Conservation (phyloP, 2,888 invertebrate species). For the Salticus scenicus region DNA sequence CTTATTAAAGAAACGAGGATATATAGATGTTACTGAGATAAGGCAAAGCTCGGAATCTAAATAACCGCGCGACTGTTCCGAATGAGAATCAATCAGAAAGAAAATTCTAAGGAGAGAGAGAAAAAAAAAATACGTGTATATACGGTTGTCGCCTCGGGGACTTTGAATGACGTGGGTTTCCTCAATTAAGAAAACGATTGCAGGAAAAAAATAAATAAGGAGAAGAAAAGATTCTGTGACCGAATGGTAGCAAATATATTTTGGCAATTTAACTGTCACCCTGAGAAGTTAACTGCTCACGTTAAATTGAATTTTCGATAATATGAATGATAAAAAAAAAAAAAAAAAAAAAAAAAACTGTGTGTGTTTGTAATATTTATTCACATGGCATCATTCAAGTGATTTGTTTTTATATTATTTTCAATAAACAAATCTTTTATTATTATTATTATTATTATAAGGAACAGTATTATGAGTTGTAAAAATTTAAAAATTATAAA, state of each 20-base stretch:
- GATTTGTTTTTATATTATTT: too few species aligned
- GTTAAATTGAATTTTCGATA: too few species aligned
- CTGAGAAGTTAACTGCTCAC: too few species aligned
- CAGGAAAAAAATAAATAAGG: not conserved
- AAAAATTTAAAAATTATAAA: too few species aligned
- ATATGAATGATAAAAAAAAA: too few species aligned
- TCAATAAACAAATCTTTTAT: too few species aligned
- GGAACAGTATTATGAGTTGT: too few species aligned
- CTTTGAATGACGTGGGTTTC: not conserved
- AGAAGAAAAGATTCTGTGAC: not conserved
- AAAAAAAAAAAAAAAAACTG: too few species aligned
- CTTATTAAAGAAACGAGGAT: conserved; percentile 15
- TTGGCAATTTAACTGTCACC: not conserved
- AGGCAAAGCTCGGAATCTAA: not conserved
- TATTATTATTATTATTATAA: too few species aligned
- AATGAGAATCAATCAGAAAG: conserved; percentile 7
- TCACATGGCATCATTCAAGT: too few species aligned
- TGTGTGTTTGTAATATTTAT: too few species aligned
- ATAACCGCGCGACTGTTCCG: not conserved
- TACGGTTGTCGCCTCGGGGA: not conserved
- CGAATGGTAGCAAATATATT: not conserved
- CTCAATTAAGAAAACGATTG: not conserved
- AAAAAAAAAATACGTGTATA: not conserved
- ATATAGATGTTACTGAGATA: not conserved
- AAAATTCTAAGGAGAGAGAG: not conserved